Base-by-base conservation (phyloP, 2,888 invertebrate genomes). In the Drosophila borborema region DNA sequence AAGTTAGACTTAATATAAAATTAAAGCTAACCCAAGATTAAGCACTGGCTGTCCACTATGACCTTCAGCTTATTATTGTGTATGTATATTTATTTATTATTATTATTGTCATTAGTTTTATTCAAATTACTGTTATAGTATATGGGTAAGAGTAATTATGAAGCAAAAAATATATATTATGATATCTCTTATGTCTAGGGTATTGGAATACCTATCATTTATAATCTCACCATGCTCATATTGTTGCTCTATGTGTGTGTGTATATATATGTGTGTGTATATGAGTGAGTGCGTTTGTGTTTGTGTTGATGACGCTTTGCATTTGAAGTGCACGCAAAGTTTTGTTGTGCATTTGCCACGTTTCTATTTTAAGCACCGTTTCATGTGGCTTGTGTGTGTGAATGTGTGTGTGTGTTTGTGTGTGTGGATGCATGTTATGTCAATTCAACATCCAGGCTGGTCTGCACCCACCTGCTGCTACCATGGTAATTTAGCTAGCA, bases 291-390 rank as follows among this genome's bases (percentile, higher is more conserved):
- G 46, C 36, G 48, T 43, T 34, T 60, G 40, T 46, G 61, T 59
- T 49, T 61, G 56, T 59, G 65, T 74, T 67, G 48, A 48, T 68
- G 68, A 49, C 55, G 68, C 54, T 55, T 55, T 67, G 66, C 67
- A 70, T 73, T 79, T 73, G 53, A 82, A 87, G 80, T 89, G 80
- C 80, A 86, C 69, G 76, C 66, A 75, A 75, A 79, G 72, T 83
- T 79, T 81, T 86, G 81, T 77, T 87, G 88, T 87, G 81, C 90
- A 85, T 85, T 86, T 89, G 81, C 77, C 69, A 64, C 68, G 72
- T 63, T 88, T 70, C 68, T 71, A 74, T 78, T 77, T 81, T 72
- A 81, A 72, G 81, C 64, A 74, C 61, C 71, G 43, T 55, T 68
- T 74, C 66, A 64, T 71, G 67, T 61, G 75, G 75, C 38, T 62